Evolutionary conservation across 92 coral and sea anemone species (phyloP), one percentile per base, ranked within the genome.

Genomic region (Parazoanthus swiftii): DNA sequence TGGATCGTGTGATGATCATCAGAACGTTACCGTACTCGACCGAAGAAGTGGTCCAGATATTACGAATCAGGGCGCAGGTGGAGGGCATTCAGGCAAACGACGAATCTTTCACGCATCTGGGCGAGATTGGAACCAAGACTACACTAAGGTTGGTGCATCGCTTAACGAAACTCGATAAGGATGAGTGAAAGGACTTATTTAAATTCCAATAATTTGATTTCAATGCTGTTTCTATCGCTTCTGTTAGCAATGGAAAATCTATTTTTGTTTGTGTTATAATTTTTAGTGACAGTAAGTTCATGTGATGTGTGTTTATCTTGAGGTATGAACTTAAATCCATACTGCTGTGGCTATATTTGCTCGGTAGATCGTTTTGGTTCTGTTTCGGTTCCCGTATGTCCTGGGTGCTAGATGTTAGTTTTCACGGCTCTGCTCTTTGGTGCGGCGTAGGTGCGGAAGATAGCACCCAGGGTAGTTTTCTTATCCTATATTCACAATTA

Each of bases 1-100:
- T 97, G 90, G 99, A 97, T 90, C 98, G 99, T 25, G 98, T 97
- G 36, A 94, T 97, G 95, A 97, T 97, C 77, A 93, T 97, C 63
- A 93, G 98, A 46, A 97, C 99, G 23, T 85, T 97, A 83, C 98
- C 98, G 36, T 97, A 97, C 90, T 95, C 99, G 16, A 96, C 93
- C 85, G 98, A 95, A 58, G 99, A 97, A 82, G 96, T 95, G 90
- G 95, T 95, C 23, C 99, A 97, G 80, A 97, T 97, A 70, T 86
- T 95, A 38, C 93, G 93, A 86, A 97, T 97, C 81, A 96, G 99
- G 16, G 99, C 98, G 4, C 99, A 97, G 85, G 96, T 94, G 15
- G 99, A 97, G 75, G 96, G 95, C 65, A 97, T 97, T 37, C 98
- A 97, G 87, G 83, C 95, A 3, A 94, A 95, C 44, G 99, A 97